Evolutionary conservation across 2,113 vertebrate genomes (phyloP).

Genomic region (Neopipo cinnamomea): DNA sequence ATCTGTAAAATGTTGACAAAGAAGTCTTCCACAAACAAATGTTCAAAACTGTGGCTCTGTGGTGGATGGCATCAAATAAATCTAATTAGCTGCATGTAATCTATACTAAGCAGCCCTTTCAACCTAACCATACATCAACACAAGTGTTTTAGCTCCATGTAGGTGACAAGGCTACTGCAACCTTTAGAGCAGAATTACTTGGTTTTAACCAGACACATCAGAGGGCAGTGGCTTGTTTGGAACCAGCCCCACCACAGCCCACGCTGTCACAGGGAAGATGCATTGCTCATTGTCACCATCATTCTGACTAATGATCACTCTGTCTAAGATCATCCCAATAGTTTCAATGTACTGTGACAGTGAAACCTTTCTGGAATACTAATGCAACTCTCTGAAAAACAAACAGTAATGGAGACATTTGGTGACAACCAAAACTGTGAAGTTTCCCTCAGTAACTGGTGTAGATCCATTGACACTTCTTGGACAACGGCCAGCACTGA

Average conservation of each 20-base stretch:
- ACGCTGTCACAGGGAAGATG: fast-evolving
- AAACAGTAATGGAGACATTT: not conserved
- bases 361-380: fast-evolving
- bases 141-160: not conserved
- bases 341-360: not conserved
- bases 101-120: not conserved
- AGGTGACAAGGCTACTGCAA: not conserved
- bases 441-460: not conserved
- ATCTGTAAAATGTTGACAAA: not conserved
- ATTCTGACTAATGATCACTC: not conserved
- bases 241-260: not conserved
- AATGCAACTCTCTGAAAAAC: not conserved
- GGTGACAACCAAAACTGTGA: not conserved
- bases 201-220: not conserved
- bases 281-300: not conserved
- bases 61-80: fast-evolving
- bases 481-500: not conserved
- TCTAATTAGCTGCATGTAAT: not conserved
- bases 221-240: not conserved
- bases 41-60: not conserved
- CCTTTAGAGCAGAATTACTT: not conserved
- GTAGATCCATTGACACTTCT: fast-evolving
- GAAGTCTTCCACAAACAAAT: not conserved
- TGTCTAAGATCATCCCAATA: not conserved
- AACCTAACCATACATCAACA: not conserved